Percentiles rank a stretch among this genome's conserved stretches.
Conservation (phyloP, 2,888 invertebrate genomes). For the Nasonovia ribisnigri region DNA sequence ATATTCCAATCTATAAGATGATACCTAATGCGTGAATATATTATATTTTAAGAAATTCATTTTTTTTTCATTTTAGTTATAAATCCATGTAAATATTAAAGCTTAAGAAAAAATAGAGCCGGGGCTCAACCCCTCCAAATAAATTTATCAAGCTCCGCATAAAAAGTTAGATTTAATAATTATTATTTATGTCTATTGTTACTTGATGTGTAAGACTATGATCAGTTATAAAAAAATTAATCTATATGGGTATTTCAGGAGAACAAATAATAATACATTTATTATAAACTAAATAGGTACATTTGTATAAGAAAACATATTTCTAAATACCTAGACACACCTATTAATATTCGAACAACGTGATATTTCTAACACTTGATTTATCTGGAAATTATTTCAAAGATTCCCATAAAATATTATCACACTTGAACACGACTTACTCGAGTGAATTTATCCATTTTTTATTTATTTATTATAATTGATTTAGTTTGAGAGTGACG, state of each 20-base stretch:
- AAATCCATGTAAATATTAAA: background rate
- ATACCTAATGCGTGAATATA: background rate
- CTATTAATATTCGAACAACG: background rate
- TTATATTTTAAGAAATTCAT: background rate
- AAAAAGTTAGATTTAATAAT: background rate
- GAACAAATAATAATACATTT: background rate
- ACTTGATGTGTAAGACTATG: background rate
- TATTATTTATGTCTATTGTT: background rate
- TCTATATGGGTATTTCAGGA: background rate
- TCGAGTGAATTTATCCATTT: background rate
- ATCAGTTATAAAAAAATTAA: background rate
- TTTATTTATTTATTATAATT: slow-evolving; percentile 20
- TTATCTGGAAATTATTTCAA: too few species aligned
- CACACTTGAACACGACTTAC: background rate
- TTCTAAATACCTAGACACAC: background rate
- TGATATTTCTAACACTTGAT: background rate
- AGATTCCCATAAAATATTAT: too few species aligned
- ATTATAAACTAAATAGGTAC: background rate
- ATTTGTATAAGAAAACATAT: background rate
- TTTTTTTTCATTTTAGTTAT: background rate
- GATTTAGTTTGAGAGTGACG: slow-evolving; percentile 19
- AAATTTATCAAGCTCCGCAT: background rate
- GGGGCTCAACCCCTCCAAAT: background rate
- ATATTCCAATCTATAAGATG: background rate
- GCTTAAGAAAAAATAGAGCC: background rate